Base-by-base conservation (phyloP, 2,888 invertebrate genomes). In the Parthenolecanium corni region DNA sequence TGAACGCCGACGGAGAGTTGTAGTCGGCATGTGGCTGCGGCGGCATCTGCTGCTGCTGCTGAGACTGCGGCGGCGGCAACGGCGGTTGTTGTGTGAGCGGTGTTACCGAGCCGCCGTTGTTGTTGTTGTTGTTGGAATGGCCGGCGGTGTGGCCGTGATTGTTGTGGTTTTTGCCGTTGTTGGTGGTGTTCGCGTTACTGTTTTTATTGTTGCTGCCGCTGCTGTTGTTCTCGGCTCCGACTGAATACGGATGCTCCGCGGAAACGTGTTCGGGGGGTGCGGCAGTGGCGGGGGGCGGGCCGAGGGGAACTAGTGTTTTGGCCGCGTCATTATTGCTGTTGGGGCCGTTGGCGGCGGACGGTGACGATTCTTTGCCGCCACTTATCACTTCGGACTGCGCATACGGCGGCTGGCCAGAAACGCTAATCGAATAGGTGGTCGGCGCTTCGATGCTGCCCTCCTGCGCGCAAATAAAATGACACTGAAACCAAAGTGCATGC, bases 1-100 rank as follows among this genome's bases (percentile, higher is more conserved):
- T 47, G 31, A 38, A 18, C 18, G 47, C 38, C 12, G 47, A 36
- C 16, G 61, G 38, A 25, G 49, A 36, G n/a, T 47, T 58, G 21
- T 61, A 61, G 2, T 61, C 61, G 23, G 23, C 38, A 14, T 38
- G 49, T 6, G 47, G 25, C 21, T 46, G 18, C 6, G 47, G 61
- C 20, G 23, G 61, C 2, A 31, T 9, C 21, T 51, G 61, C 11
- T 12, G 18, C 46, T 5, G 25, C 44, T n/a, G 46, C 52, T 44
- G 47, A 9, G 31, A 18, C 44, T n/a, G 46, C 52, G 23, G 47
- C n/a, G 31, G 36, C 12, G 2, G 25, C 24, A 49, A 49, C n/a
- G 58, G 36, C n/a, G 51, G 31, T 12, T 18, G 36, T 36, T n/a
- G 44, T 16, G 36, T 14, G 25, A 16, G 46, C 9, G 24, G 46